Evolutionary conservation across 53 echinoderm and acorn worm species (phyloP), one percentile per base, ranked within the genome.

Genomic region (Mesocentrotus franciscanus): DNA sequence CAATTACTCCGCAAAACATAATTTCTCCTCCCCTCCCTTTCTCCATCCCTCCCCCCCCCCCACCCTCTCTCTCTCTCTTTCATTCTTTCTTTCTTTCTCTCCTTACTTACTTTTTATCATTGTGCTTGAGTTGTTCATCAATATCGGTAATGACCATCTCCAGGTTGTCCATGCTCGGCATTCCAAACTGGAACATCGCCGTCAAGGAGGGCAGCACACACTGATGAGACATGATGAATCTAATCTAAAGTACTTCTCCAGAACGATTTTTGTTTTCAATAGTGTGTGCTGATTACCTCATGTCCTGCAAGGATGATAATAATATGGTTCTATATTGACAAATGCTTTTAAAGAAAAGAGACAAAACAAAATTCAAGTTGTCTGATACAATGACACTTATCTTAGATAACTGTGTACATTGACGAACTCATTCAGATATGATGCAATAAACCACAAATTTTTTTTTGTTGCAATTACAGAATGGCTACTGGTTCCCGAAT

Each of bases 151-250:
- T 97, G 60, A 97, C 96, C 83, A 95, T 96, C 49, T 97, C 97
- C 85, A 98, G 90, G n/a, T 97, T 96, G 92, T 97, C 97, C 56
- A 98, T 90, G 85, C 97, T 97, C 11, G 97, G 98, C 92, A 96
- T 95, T 34, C 97, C 96, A 94, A 84, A 96, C 95, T 96, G 95
- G 96, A 97, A 96, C 95, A 97, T 96, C 61, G 96, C 97, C 57
- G 94, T 96, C 84, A 93, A 84, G 9, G 96, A 96, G 16, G 97
- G 96, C 85, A 96, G 95, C 85, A 94, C 61, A 94, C 94, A 94
- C 94, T 94, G 94, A 33, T 68, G 94, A 94, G 94, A 94, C 94
- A 94, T 94, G 9, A 8, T 90, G 90, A 60, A 84, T 84, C 49
- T 9, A 29, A 11, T 75, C 75, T 12, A 8, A 84, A 22, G 6